Percentiles rank a stretch among this genome's conserved stretches.
These are phyloP conservation scores for Tinamus major DNA, from an alignment of 2,797 vertebrate genomes.

Conservation along the genomic window DNA sequence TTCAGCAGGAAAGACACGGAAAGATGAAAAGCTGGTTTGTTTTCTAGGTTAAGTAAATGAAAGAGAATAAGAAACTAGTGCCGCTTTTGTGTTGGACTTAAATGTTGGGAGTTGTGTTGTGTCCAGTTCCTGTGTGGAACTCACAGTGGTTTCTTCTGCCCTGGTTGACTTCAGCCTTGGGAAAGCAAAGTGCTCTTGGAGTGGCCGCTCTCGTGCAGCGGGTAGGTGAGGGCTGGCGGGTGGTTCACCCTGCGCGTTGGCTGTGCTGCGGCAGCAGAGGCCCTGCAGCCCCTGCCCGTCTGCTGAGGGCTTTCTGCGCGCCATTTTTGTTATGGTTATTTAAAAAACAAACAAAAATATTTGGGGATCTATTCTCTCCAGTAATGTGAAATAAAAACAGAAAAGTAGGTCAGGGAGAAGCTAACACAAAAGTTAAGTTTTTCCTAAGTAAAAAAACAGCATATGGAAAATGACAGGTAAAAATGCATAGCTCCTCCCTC, in stretches of 20 bases:
- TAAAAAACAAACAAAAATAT: too few species aligned
- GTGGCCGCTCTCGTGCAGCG: neutral
- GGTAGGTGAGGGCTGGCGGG: too few species aligned
- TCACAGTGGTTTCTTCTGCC: neutral
- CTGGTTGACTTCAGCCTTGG: neutral
- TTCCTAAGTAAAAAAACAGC: neutral
- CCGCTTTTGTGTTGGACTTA: neutral
- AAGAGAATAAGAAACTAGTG: neutral
- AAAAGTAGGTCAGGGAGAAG: neutral
- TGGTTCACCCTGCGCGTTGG: neutral
- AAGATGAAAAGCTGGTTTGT: neutral
- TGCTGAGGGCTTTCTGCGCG: neutral
- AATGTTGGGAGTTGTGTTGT: neutral
- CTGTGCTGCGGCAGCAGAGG: accelerated
- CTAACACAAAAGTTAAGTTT: neutral
- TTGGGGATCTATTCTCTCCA: too few species aligned
- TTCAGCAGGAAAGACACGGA: neutral
- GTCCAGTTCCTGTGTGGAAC: neutral
- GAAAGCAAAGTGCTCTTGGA: neutral
- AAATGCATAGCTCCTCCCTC: neutral
- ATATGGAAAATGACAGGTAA: neutral
- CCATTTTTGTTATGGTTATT: too few species aligned
- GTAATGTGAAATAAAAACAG: neutral
- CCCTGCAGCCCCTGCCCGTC: neutral
- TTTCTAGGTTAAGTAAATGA: neutral